These are phyloP conservation scores for Adelognathus sp. DNA, from an alignment of 2,888 invertebrate species.

Conservation along the genomic window DNA sequence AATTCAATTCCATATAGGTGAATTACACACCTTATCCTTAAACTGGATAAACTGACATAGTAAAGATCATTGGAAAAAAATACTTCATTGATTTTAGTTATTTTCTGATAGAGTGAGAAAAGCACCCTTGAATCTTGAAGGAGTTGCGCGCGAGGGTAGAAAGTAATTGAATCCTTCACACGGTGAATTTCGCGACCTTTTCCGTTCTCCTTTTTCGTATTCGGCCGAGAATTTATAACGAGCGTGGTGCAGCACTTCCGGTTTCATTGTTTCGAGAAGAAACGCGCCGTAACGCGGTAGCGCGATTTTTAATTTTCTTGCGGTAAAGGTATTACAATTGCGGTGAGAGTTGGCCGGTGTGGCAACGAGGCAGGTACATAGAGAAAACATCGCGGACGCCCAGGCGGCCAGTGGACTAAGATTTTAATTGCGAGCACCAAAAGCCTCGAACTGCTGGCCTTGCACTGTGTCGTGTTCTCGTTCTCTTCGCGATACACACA, in stretches of 20 bases:
- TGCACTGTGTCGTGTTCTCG: not conserved
- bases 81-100: no score
- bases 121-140: not conserved
- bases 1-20: no score
- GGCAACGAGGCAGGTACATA: constrained; percentile 43
- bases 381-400: constrained; percentile 13
- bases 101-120: no score
- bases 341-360: not conserved
- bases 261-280: constrained; percentile 6
- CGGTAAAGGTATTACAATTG: constrained; percentile 38
- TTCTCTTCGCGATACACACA: constrained; percentile 29
- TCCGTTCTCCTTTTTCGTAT: not conserved
- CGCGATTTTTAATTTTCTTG: constrained; percentile 45
- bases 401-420: constrained; percentile 46
- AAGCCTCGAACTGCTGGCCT: constrained; percentile 38
- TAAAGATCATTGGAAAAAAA: no score
- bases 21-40: no score
- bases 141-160: not conserved
- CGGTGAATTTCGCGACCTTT: not conserved
- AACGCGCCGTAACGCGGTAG: constrained; percentile 12
- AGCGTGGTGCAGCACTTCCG: not conserved
- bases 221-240: not conserved
- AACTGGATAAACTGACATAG: no score
- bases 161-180: not conserved
- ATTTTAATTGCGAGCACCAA: constrained; percentile 62